A percentile compares a stretch with the other conserved stretches of the same genome.
Conservation (phyloP, 92 coral and sea anemone genomes). For the Virgularia gustaviana region DNA sequence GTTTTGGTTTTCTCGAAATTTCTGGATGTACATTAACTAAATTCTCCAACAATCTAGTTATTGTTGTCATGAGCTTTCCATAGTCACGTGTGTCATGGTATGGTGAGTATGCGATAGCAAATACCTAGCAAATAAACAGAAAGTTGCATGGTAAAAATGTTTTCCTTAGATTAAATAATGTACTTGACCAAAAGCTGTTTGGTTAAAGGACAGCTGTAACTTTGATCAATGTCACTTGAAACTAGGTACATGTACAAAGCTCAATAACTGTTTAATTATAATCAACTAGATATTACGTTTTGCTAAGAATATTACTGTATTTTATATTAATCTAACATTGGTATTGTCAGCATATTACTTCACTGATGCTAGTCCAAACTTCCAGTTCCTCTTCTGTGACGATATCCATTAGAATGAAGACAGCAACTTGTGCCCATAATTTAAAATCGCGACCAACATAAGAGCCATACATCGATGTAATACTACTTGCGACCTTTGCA, state of each 20-base stretch:
- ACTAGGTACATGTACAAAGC: too few species aligned
- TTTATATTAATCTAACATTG: background rate
- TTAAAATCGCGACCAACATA: conserved; percentile 1
- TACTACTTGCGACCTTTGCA: background rate
- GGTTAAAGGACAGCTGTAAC: too few species aligned
- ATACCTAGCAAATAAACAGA: background rate
- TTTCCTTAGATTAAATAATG: too few species aligned
- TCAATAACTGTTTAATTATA: too few species aligned
- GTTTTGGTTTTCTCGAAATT: background rate
- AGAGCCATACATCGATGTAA: background rate
- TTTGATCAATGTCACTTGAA: too few species aligned
- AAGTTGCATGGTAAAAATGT: too few species aligned
- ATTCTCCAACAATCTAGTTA: background rate
- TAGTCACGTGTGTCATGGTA: background rate
- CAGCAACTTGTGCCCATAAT: background rate
- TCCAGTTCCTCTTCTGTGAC: background rate
- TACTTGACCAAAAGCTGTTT: too few species aligned
- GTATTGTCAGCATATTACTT: background rate
- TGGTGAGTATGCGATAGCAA: background rate
- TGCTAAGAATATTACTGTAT: too few species aligned
- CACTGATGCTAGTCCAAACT: background rate
- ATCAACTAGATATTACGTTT: too few species aligned
- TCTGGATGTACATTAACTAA: background rate
- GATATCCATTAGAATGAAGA: background rate
- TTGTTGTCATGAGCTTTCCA: background rate